Evolutionary conservation across 2,113 vertebrate genomes (phyloP), one percentile per base, ranked within the genome.

Genomic region (Equus quagga): DNA sequence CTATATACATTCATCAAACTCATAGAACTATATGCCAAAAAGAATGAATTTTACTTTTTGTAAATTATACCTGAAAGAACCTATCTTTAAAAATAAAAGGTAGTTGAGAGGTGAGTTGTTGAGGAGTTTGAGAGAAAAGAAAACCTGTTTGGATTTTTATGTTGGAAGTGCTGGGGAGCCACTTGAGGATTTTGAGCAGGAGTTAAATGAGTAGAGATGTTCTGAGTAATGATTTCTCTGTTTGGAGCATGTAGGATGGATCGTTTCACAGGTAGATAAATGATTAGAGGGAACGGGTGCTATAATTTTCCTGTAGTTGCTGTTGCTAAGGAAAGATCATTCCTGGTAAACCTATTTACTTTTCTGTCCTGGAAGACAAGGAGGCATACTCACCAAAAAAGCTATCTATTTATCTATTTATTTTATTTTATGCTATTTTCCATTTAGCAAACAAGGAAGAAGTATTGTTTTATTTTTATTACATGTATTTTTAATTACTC

Each of bases 281-380:
- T 12, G 24, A 64, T 65, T 70, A 96, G 10, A 92, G 8, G 21
- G 14, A 9, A 54, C 24, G 7, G 18, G 28, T 64, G 24, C 26
- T 69, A 8, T 75, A 69, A 76, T 56, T 94, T 81, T 64, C 44
- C 24, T 54, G 24, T 62, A 36, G 19, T 24, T 89, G n/a, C 14
- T 46, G 8, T 75, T 76, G 67, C 60, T 92, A 95, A 75, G 28
- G 60, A 89, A 97, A 89, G 36, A 69, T 89, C 49, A 75, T 82
- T 24, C 12, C 26, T 67, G 13, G 8, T 36, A 80, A 96, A 41
- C 33, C 18, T 54, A 75, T n/a, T 17, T 24, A 75, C 23, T 70
- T 73, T 69, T 64, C 54, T 46, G 0, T 92, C 69, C 19, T 70
- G 21, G 31, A 80, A 67, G 17, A 56, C 13, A 81, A 19, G 49